Evolutionary conservation across 2,113 vertebrate genomes (phyloP), one percentile per base, ranked within the genome.

Genomic region (Mugil cephalus): DNA sequence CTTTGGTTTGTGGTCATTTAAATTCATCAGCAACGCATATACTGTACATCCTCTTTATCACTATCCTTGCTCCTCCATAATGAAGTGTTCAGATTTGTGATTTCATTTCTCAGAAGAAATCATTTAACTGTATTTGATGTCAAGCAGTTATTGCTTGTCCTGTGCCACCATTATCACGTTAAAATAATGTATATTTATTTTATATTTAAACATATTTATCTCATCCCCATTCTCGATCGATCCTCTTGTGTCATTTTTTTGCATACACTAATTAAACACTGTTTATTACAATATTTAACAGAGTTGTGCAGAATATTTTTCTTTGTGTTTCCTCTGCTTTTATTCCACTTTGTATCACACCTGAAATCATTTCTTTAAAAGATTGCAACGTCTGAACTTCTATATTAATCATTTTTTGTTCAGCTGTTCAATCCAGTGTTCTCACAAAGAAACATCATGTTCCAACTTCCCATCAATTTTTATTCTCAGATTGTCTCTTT

Each of bases 1-100:
- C 45, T 82, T 52, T 54, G 43, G 62, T 65, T 60, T 52, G 18
- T 8, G n/a, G 54, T 65, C 42, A 48, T 74, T 83, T 68, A 67
- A 80, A 71, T 77, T 65, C 47, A 71, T 63, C 52, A 74, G 46
- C 6, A 21, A 59, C 43, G 61, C 39, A 17, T 1, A 1, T 6
- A 1, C 42, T 13, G n/a, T 69, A 65, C 34, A 59, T 68, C 38
- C 58, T 40, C 53, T 69, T 68, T 61, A 61, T 79, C 24, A 13
- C 47, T 74, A 43, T 53, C 35, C 14, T 38, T 0, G 48, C 52
- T 68, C 40, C 52, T 68, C 40, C 7, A 18, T 74, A 65, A 78
- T 67, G 21, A 56, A 69, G 64, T 43, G 34, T 69, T 78, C 36
- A 55, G 12, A 50, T 58, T 61, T 67, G 8, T 47, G 21, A n/a